Evolutionary conservation across 92 coral and sea anemone species (phyloP), one percentile per base, ranked within the genome.

Genomic region (Epizoanthus illoricatus): DNA sequence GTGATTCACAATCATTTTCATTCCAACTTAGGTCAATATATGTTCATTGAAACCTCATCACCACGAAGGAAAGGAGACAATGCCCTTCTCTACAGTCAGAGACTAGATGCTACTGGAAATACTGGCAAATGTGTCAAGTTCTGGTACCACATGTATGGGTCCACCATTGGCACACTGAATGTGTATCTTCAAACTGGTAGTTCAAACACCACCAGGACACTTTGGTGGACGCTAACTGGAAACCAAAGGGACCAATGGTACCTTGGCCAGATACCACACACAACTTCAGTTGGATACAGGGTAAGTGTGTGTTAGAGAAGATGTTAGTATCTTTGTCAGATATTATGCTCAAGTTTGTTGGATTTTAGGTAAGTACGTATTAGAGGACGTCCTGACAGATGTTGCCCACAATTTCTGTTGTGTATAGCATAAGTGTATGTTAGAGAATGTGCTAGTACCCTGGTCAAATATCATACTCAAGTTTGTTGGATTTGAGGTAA

Each of bases 81-180:
- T 58, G 97, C 97, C 5, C 91, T 82, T 72, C 87, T 88, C 21
- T 72, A 84, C 39, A 92, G 97, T 79, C 76, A 88, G 76, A 92
- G 90, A 41, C 76, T 92, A 61, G 89, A 90, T 58, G 87, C 94
- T 3, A 90, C 97, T 45, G 36, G 90, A 20, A 67, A 85, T 15
- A 73, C 85, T n/a, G 97, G 97, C 0, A 80, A 74, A 21, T 92
- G 97, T 59, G 23, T 90, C n/a, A 79, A 89, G 69, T 92, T 92
- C 80, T 92, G 97, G 97, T 93, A 92, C 75, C 97, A 92, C 55
- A 92, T 93, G 97, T 80, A 88, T 62, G 97, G 97, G 33, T 49
- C 94, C 2, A 85, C 90, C 19, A 88, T 92, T 69, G 97, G 97
- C 12, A 88, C 91, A 5, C 80, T 93, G 36, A 93, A 88, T 56